Conservation (phyloP, 2,113 vertebrate species). For the Nycticebus coucang region DNA sequence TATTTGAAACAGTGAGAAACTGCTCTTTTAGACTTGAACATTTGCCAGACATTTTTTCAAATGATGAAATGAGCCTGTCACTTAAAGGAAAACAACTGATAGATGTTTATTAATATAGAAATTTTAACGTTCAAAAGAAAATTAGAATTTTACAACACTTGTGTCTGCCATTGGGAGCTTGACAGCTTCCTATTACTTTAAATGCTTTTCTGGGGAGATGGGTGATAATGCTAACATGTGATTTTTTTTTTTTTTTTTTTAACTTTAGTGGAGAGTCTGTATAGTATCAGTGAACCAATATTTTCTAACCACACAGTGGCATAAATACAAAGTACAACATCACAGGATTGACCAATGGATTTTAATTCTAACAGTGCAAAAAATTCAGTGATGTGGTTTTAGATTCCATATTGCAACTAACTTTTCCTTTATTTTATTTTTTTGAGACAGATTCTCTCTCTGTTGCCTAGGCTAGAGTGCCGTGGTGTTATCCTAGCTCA, state of each 20-base stretch:
- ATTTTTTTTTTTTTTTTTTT: neutral
- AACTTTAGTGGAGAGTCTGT: neutral
- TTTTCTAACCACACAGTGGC: constrained; percentile 12
- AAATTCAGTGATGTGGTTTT: neutral
- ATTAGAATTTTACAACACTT: constrained; percentile 35
- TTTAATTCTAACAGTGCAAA: neutral
- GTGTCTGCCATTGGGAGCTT: neutral
- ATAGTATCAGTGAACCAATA: neutral
- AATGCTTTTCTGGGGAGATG: neutral
- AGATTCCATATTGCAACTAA: neutral
- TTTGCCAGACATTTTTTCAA: constrained; percentile 42
- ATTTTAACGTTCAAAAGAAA: constrained; percentile 47
- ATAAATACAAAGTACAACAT: neutral
- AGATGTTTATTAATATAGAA: constrained; percentile 27
- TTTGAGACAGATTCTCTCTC: neutral
- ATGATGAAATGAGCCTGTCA: neutral
- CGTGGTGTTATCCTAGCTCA: too few relatives aligned
- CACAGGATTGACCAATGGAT: neutral
- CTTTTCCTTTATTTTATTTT: neutral
- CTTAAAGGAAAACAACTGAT: constrained; percentile 42
- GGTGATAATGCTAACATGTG: constrained; percentile 1
- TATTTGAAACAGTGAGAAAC: constrained; percentile 20
- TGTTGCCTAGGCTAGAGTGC: neutral
- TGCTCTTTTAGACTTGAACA: constrained; percentile 25
- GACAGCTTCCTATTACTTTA: neutral